phyloP scores from a whole-genome alignment of 1,140 invertebrate species.

The Cryptotermes secundus region DNA sequence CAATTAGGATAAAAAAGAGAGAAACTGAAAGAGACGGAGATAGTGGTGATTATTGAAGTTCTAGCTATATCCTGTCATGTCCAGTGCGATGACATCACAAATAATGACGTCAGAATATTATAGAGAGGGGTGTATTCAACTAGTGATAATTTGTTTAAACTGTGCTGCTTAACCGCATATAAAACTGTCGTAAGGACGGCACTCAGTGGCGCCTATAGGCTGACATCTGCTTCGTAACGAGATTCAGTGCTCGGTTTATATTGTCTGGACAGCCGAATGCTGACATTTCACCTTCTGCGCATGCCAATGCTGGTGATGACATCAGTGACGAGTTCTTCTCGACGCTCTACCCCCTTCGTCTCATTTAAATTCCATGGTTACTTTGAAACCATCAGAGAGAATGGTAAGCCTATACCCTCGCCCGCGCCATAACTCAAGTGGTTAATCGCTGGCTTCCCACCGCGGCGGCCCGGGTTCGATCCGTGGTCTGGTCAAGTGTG shows the following conservation, averaged over 20 bases:
- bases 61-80: conserved; percentile 18
- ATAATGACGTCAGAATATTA: conserved; percentile 6
- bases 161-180: background rate
- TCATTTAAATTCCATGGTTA: too few relatives aligned
- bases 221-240: background rate
- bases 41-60: background rate
- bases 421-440: too few relatives aligned
- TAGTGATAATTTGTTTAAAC: conserved; percentile 6
- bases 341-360: background rate
- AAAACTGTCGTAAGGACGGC: background rate
- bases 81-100: background rate
- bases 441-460: too few relatives aligned
- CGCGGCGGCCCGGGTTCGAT: too few relatives aligned
- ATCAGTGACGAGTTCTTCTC: background rate
- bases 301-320: background rate
- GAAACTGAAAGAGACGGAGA: background rate
- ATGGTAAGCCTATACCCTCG: too few relatives aligned
- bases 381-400: too few relatives aligned
- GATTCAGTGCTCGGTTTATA: too few relatives aligned
- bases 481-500: too few relatives aligned
- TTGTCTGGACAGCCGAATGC: background rate
- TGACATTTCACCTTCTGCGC: background rate
- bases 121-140: background rate
- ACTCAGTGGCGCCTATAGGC: background rate
- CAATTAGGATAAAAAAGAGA: background rate